Conservation (phyloP, 1,140 invertebrate species). For the Augochlora pura region DNA sequence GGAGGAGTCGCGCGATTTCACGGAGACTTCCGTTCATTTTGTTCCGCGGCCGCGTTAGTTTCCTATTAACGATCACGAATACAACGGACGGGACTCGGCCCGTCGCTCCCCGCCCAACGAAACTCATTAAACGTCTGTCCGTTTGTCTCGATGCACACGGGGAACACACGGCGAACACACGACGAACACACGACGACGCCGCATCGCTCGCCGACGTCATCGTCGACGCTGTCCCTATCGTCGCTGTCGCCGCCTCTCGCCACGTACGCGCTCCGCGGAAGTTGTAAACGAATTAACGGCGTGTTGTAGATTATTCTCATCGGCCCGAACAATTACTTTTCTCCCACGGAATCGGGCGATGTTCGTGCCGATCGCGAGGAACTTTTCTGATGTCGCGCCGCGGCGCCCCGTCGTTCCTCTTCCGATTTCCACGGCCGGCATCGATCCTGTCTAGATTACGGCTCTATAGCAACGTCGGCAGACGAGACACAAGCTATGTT, state of each 20-base stretch:
- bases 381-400: conserved; percentile 12
- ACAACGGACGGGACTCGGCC: conserved; percentile 5
- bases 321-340: conserved; percentile 24
- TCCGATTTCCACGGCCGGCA: too few species aligned
- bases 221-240: too few species aligned
- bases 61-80: conserved; percentile 72
- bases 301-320: conserved; percentile 59
- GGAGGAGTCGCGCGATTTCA: conserved; percentile 61
- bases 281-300: conserved; percentile 72
- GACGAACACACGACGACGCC: too few species aligned
- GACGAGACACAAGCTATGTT: too few species aligned
- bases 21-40: conserved; percentile 66
- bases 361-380: not conserved
- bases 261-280: conserved; percentile 60
- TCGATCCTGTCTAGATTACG: too few species aligned
- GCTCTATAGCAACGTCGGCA: too few species aligned
- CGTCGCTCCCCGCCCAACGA: conserved; percentile 59
- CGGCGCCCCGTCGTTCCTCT: not conserved
- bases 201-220: too few species aligned
- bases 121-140: conserved; percentile 77
- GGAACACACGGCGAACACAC: conserved; percentile 43
- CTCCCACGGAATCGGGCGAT: conserved; percentile 1
- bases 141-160: conserved; percentile 71
- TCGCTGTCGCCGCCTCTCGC: not conserved
- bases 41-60: conserved; percentile 47